Evolutionary conservation across 2,797 vertebrate species (phyloP).

Genomic region (Poeciliopsis presidionis): DNA sequence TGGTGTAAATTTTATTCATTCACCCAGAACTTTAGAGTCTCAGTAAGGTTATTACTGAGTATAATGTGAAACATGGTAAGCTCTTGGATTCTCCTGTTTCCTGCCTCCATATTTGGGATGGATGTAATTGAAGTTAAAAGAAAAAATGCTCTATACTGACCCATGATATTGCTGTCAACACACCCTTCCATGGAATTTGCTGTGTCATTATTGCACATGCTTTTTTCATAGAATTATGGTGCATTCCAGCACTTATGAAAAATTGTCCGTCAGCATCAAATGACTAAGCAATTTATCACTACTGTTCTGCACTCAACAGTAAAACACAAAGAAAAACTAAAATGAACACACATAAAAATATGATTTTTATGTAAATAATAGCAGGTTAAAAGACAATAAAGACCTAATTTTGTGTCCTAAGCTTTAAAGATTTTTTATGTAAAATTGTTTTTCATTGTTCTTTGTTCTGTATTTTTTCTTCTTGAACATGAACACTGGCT

Average conservation of each 20-base stretch:
- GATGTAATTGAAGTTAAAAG: neutral
- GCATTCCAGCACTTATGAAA: neutral
- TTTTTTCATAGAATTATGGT: neutral
- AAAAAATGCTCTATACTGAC: neutral
- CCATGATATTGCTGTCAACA: neutral
- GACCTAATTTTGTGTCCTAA: neutral
- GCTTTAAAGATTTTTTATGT: neutral
- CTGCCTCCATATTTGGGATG: neutral
- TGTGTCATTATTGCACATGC: constrained; percentile 20
- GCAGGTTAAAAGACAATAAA: neutral
- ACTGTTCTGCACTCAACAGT: neutral
- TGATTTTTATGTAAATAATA: constrained; percentile 1
- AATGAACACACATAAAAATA: neutral
- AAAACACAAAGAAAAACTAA: constrained; percentile 1
- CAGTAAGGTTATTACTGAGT: neutral
- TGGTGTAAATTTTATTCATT: neutral
- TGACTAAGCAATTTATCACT: neutral
- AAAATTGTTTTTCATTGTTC: neutral
- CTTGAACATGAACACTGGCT: neutral
- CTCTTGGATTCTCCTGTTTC: neutral
- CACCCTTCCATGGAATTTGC: neutral
- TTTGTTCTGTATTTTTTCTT: neutral
- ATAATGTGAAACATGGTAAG: neutral
- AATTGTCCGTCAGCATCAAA: neutral
- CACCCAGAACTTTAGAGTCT: neutral